Evolutionary conservation across 2,888 invertebrate species (phyloP), one percentile per base, ranked within the genome.

Genomic region (Hypercompe scribonia): DNA sequence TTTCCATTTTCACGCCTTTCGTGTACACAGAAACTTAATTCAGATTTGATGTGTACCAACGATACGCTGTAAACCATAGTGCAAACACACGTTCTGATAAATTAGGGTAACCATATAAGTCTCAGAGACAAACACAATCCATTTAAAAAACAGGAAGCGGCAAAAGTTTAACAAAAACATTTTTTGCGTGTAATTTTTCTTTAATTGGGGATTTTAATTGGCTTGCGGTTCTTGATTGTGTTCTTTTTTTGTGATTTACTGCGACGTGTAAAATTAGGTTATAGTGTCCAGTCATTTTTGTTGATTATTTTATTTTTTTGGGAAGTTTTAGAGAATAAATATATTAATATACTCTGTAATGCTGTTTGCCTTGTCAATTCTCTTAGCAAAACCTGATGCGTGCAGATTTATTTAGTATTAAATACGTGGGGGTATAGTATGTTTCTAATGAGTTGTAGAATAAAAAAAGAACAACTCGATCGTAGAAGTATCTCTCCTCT

Each of bases 61-160:
- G 28, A 54, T 67, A 71, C 76, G 65, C 64, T 70, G 72, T 79
- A 75, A 74, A 70, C 46, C 70, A n/a, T 72, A 81, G 79, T 77
- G 72, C 73, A 72, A 79, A 81, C 72, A 83, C 65, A 68, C 72
- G 68, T 50, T 68, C n/a, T 61, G 65, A 63, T 71, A 76, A 73
- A 76, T 71, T 82, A 81, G 77, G 77, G 81, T 76, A 31, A 21
- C 84, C 77, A 79, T 73, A 71, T 68, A 71, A 70, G 71, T 77
- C 76, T 72, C 68, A 15, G 11, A 21, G 71, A 63, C 70, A 65
- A 73, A 39, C 65, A 42, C 13, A 54, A 65, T 65, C 50, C 58
- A 13, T 18, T 3, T 54, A 68, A 63, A 65, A 50, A 68, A 71
- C 50, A 68, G 61, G 70, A 74, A 68, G 31, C 66, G 46, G 15